Percentiles rank a stretch among this genome's conserved stretches.
Conservation (phyloP, 2,888 invertebrate species). For the Xestia ashworthii region DNA sequence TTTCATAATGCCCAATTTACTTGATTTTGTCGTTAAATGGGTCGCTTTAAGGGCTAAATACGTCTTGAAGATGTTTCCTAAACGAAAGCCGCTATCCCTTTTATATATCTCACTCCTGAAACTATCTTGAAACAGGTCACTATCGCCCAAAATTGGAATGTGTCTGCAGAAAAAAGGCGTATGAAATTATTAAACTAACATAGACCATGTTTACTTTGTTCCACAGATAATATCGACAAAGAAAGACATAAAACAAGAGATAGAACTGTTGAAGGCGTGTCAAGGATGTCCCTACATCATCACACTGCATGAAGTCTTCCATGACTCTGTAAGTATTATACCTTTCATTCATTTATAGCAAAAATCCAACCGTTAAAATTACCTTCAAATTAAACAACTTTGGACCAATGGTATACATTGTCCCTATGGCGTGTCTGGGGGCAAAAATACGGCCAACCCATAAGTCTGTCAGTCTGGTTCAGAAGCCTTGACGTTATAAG, state of each 20-base stretch:
- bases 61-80: not conserved
- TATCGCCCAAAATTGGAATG: no score
- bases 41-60: no score
- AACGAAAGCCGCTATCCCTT: not conserved
- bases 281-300: slow-evolving; percentile 98
- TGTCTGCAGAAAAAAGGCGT: no score
- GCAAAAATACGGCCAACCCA: no score
- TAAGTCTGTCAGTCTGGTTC: no score
- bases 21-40: no score
- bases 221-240: slow-evolving; percentile 86
- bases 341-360: not conserved
- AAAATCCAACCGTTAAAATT: not conserved
- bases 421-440: no score
- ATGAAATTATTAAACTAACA: not conserved
- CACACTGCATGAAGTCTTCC: slow-evolving; percentile 94
- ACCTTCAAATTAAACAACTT: not conserved
- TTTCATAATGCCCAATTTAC: no score
- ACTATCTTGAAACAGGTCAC: not conserved
- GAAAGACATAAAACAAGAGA: slow-evolving; percentile 86
- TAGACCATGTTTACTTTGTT: slow-evolving; percentile 20
- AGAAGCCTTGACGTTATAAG: no score
- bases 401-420: not conserved
- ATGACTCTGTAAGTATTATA: slow-evolving; percentile 92
- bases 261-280: slow-evolving; percentile 96
- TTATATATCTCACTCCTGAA: not conserved